Evolutionary conservation across 2,113 vertebrate genomes (phyloP).

Genomic region (Anas platyrhynchos): DNA sequence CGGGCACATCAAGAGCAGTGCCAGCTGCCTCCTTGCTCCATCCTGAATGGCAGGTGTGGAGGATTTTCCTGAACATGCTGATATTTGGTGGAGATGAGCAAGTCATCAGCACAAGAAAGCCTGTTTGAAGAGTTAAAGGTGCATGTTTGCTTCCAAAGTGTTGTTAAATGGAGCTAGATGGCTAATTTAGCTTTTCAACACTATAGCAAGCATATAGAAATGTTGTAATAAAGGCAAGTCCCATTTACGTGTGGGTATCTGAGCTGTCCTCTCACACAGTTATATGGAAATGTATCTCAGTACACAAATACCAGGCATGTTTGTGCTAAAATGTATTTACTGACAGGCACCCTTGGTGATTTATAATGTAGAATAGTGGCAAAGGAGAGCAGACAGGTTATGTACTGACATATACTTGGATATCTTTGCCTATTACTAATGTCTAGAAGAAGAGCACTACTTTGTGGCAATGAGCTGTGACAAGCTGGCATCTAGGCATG

Average conservation of each 20-base stretch:
- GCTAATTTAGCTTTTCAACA: not conserved
- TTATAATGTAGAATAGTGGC: not conserved
- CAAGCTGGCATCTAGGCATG: not conserved
- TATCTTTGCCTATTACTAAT: not conserved
- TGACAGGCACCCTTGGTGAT: not conserved
- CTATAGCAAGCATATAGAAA: not conserved
- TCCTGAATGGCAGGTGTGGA: not conserved
- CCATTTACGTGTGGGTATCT: not conserved
- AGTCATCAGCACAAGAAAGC: not conserved
- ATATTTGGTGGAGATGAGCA: accelerated
- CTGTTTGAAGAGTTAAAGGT: not conserved
- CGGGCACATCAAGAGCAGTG: accelerated
- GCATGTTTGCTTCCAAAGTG: not conserved
- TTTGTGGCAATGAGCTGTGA: not conserved
- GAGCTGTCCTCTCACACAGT: accelerated
- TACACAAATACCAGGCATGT: not conserved
- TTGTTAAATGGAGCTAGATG: not conserved
- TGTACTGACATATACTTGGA: not conserved
- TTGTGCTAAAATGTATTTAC: not conserved
- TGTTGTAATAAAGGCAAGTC: not conserved
- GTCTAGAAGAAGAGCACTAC: not conserved
- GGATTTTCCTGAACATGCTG: not conserved
- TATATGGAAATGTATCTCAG: not conserved
- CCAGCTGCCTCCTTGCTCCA: not conserved
- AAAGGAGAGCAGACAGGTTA: not conserved